These are phyloP conservation scores for Amphipoea lucens DNA, from an alignment of 2,888 invertebrate species.

Conservation along the genomic window DNA sequence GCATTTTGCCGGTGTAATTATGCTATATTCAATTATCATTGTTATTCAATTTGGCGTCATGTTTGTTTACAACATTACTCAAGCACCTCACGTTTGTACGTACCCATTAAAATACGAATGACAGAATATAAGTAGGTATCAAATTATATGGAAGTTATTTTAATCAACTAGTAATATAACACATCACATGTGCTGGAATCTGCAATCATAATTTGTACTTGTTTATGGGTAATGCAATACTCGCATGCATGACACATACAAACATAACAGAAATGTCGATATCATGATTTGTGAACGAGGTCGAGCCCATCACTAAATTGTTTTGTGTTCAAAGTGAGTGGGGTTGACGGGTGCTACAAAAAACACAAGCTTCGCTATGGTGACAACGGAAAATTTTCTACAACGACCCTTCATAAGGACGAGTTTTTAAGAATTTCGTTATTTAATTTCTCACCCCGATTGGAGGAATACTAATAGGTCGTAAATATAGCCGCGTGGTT, in stretches of 20 bases:
- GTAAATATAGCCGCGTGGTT: constrained; percentile 79
- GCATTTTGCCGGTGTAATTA: constrained; percentile 29
- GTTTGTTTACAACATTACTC: constrained; percentile 40
- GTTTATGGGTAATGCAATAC: constrained; percentile 52
- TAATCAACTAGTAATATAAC: constrained; percentile 41
- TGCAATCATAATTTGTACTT: constrained; percentile 44
- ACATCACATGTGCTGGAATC: constrained; percentile 33
- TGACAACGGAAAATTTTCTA: constrained; percentile 85
- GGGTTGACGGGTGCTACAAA: constrained; percentile 86
- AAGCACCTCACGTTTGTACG: constrained; percentile 25
- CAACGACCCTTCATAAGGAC: constrained; percentile 77
- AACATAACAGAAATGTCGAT: constrained; percentile 50
- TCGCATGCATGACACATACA: constrained; percentile 27
- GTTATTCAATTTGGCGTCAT: constrained; percentile 19
- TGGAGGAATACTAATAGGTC: constrained; percentile 78
- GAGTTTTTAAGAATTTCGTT: constrained; percentile 81
- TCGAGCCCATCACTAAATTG: constrained; percentile 72
- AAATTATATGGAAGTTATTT: constrained; percentile 16
- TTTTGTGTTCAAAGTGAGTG: constrained; percentile 81
- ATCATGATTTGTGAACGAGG: constrained; percentile 26
- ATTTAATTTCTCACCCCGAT: constrained; percentile 82
- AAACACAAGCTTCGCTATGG: constrained; percentile 80
- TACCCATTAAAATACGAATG: constrained; percentile 19
- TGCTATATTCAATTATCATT: constrained; percentile 38
- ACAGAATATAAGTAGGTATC: constrained; percentile 6